Percentiles rank a stretch among this genome's conserved stretches.
phyloP scores from a whole-genome alignment of 2,113 vertebrate genomes.

The Notothenia rossii region DNA sequence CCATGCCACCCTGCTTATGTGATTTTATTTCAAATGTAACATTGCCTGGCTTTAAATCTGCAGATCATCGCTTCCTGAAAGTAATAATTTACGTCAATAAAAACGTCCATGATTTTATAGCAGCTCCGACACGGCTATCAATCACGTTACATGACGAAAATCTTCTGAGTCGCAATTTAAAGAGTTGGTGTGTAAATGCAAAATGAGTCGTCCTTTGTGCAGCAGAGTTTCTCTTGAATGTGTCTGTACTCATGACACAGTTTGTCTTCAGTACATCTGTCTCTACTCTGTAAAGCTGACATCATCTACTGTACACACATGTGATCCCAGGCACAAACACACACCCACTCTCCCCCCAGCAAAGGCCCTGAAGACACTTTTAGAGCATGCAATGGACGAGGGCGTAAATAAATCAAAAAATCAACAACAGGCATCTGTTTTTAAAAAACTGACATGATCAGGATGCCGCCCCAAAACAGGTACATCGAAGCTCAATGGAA shows the following conservation, averaged over 20 bases:
- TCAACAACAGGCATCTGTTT: conserved; percentile 72
- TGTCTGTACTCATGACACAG: conserved; percentile 44
- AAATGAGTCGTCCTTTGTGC: conserved; percentile 22
- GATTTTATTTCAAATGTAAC: no score
- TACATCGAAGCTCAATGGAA: conserved; percentile 44
- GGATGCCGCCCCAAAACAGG: conserved; percentile 48
- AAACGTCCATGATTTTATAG: conserved; percentile 6
- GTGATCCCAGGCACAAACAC: conserved; percentile 23
- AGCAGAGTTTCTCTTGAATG: conserved; percentile 30
- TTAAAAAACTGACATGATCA: conserved; percentile 61
- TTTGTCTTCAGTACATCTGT: conserved; percentile 73
- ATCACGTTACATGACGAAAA: conserved; percentile 13
- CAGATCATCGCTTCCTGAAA: conserved; percentile 1
- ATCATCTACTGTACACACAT: conserved; percentile 56
- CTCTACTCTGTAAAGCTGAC: conserved; percentile 73
- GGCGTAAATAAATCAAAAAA: conserved; percentile 71
- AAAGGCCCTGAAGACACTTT: conserved; percentile 47
- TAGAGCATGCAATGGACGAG: conserved; percentile 35
- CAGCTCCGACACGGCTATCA: not conserved
- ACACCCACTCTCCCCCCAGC: conserved; percentile 30
- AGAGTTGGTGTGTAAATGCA: conserved; percentile 7
- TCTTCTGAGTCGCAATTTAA: not conserved
- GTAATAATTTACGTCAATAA: conserved; percentile 1
- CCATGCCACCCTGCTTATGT: no score
- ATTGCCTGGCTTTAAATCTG: not conserved